Percentiles rank a stretch among this genome's conserved stretches.
Conservation (phyloP, 2,113 vertebrate species). For the Apteryx owenii region DNA sequence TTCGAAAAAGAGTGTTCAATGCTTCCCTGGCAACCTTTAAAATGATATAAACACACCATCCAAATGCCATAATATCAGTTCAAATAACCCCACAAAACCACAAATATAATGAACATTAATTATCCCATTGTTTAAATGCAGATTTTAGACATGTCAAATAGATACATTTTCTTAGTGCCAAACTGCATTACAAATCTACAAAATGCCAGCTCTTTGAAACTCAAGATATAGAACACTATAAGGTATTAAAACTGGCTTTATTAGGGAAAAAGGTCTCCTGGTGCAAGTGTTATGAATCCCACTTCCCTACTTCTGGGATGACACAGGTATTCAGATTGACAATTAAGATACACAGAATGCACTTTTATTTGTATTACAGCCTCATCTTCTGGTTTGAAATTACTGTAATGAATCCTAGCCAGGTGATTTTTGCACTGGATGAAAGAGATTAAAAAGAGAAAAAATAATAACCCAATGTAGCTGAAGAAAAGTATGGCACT, state of each 20-base stretch:
- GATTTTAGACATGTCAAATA: neutral
- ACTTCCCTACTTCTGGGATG: neutral
- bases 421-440: neutral
- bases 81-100: neutral
- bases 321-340: neutral
- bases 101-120: neutral
- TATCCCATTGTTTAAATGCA: neutral
- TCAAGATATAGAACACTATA: neutral
- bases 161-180: neutral
- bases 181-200: neutral
- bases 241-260: neutral
- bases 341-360: neutral
- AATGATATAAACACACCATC: neutral
- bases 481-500: neutral
- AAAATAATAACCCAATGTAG: neutral
- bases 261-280: neutral
- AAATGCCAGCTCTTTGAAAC: neutral
- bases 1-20: neutral
- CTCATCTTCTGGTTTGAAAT: neutral
- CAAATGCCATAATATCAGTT: neutral
- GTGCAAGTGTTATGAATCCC: neutral
- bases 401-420: neutral
- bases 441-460: neutral
- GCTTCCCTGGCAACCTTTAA: conserved; percentile 28
- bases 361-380: neutral